Base-by-base conservation (phyloP, 30 jellyfish, hydroid and myxozoan genomes). In the Nemopilema nomurai region DNA sequence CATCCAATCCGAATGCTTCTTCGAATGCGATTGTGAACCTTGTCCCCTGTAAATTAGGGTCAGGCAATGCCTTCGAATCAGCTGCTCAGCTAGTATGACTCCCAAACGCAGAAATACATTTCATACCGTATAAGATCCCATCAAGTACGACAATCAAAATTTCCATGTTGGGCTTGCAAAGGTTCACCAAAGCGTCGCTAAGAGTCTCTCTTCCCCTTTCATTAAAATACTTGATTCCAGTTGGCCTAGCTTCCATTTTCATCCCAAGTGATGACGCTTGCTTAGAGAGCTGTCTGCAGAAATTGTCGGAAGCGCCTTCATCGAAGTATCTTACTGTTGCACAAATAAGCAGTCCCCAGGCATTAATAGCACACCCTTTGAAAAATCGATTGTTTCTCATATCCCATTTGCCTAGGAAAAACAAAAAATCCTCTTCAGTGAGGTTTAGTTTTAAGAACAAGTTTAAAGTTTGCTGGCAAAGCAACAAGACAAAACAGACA, bases 361-460 rank as follows among this genome's bases (percentile, higher is more conserved):
- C 16, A 9, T 84, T 73, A 23, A 73, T 73, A 20, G 30, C 49
- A 28, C 19, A 57, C 41, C 92, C 92, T 29, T 72, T 28, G 81
- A 71, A 31, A 49, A 84, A 84, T 0, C 52, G 20, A 9, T 65
- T 25, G 0, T 27, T 52, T 23, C 92, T 28, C 92, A 84, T 84
- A 73, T 84, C 92, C 92, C 92, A 84, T 74, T 84, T 84, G 0
- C 92, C 92, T 84, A 8, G 6, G 32, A 29, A 49, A 27, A 41
- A 41, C 9, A 41, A 41, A 41, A 13, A 41, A 41, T 6, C 13
- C 13, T 41, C 57, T 41, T 3, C 6, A n/a, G n/a, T n/a, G n/a
- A n/a, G n/a, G n/a, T n/a, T n/a, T n/a, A n/a, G n/a, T n/a, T n/a
- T n/a, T n/a, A n/a, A n/a, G n/a, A n/a, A n/a, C n/a, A n/a, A n/a